Conservation (phyloP, 2,113 vertebrate genomes). For the Psittacara wagleri region DNA sequence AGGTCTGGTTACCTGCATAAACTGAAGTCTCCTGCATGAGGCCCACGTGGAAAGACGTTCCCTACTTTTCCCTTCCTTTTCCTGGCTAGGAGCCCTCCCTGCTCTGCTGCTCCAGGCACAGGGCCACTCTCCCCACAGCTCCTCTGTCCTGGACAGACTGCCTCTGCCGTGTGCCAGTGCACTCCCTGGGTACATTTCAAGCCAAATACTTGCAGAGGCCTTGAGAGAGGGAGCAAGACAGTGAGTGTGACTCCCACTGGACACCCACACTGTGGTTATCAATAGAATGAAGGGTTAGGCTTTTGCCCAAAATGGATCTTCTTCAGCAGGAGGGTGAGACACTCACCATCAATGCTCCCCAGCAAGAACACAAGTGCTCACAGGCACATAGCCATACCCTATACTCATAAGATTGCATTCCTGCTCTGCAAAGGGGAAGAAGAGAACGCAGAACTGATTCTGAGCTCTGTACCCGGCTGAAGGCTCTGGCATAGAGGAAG, state of each 20-base stretch:
- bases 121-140: background rate
- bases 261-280: background rate
- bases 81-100: background rate
- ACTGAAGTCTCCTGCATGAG: background rate
- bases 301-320: background rate
- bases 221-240: background rate
- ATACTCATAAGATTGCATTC: background rate
- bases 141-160: background rate
- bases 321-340: background rate
- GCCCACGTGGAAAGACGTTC: background rate
- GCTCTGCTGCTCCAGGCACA: background rate
- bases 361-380: accelerated
- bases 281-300: background rate
- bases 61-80: background rate
- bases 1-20: background rate
- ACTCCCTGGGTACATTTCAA: background rate
- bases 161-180: accelerated
- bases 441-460: background rate
- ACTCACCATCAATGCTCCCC: background rate
- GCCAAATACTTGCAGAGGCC: background rate
- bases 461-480: background rate
- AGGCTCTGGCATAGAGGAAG: background rate
- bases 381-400: background rate
- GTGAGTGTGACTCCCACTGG: accelerated
- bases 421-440: background rate